A percentile compares a stretch with the other conserved stretches of the same genome.
These are phyloP conservation scores for Pygoscelis adeliae DNA, from an alignment of 2,113 vertebrate genomes.

Conservation along the genomic window DNA sequence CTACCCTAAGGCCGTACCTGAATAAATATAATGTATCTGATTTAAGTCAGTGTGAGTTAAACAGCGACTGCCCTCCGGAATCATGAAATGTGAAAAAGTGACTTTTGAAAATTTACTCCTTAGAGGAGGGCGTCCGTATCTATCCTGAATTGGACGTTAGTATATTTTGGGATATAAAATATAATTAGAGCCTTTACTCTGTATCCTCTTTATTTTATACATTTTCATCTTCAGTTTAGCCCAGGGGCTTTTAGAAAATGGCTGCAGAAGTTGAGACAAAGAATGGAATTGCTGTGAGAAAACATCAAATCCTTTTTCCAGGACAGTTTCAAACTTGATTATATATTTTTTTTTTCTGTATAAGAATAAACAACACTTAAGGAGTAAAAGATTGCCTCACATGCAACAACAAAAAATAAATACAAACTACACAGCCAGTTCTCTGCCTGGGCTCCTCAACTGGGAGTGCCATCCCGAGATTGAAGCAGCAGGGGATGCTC, in stretches of 20 bases:
- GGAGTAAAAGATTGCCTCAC: background rate
- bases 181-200: background rate
- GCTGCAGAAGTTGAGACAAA: background rate
- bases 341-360: background rate
- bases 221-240: background rate
- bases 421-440: background rate
- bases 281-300: background rate
- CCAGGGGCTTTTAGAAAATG: background rate
- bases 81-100: background rate
- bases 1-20: background rate
- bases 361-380: background rate
- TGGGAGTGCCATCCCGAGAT: background rate
- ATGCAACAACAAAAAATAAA: background rate
- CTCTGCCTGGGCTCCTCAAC: background rate
- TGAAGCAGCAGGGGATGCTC: slow-evolving; percentile 63
- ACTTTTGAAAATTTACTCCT: background rate
- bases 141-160: background rate
- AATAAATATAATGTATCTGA: background rate
- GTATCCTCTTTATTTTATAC: background rate
- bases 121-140: background rate
- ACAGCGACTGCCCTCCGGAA: background rate
- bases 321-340: background rate
- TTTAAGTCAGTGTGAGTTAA: background rate
- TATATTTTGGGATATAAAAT: background rate
- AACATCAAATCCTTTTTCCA: background rate